Evolutionary conservation across 2,888 invertebrate genomes (phyloP).

Genomic region (Thumatha senex): DNA sequence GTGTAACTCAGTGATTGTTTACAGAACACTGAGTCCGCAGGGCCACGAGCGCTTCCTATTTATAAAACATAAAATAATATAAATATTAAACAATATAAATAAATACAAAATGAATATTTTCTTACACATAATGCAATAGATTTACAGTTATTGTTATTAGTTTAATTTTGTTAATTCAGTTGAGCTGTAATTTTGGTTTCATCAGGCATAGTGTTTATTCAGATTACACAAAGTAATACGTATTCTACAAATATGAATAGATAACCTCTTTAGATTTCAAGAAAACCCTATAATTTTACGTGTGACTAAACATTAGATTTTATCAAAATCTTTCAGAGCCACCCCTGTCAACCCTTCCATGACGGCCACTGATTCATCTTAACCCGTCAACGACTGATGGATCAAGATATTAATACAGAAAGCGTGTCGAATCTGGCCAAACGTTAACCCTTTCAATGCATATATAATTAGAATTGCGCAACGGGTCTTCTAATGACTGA

Average conservation of each 20-base stretch:
- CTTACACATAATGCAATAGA: too few species aligned
- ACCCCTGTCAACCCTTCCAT: slow-evolving; percentile 54
- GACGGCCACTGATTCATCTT: slow-evolving; percentile 73
- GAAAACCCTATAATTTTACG: slow-evolving; percentile 15
- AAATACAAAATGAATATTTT: too few species aligned
- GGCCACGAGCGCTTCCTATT: too few species aligned
- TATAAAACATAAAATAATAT: too few species aligned
- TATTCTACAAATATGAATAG: too few species aligned
- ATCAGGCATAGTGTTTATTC: too few species aligned
- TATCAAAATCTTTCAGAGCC: slow-evolving; percentile 43
- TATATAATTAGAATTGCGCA: slow-evolving; percentile 57
- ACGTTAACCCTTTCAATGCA: slow-evolving; percentile 75
- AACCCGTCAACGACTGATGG: slow-evolving; percentile 78
- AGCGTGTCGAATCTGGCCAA: slow-evolving; percentile 80
- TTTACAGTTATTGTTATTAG: too few species aligned
- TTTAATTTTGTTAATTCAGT: not conserved
- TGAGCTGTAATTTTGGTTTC: not conserved
- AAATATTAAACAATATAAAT: too few species aligned
- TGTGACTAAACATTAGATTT: slow-evolving; percentile 10
- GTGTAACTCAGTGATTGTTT: too few species aligned
- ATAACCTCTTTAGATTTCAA: not conserved
- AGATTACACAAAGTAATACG: too few species aligned
- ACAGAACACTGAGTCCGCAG: too few species aligned
- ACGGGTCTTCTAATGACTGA: slow-evolving; percentile 59
- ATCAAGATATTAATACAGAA: slow-evolving; percentile 81